These are phyloP conservation scores for Eristalis tenax DNA, from an alignment of 2,888 invertebrate species.

Conservation along the genomic window DNA sequence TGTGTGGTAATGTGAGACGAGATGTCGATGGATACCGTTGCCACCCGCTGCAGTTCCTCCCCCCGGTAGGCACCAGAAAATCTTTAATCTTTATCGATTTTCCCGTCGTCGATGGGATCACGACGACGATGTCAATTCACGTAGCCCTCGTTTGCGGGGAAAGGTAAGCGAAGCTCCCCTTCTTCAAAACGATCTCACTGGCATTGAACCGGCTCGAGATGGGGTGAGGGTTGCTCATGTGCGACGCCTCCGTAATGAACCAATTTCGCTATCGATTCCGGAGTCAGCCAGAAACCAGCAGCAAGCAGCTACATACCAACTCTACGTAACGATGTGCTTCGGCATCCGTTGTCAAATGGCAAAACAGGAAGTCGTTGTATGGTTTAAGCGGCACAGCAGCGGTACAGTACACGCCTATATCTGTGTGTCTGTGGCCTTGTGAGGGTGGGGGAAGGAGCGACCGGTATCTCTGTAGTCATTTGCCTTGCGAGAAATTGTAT, in stretches of 20 bases:
- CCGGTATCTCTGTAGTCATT: constrained; percentile 10
- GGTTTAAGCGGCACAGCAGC: constrained; percentile 15
- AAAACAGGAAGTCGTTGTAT: constrained; percentile 56
- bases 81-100: constrained; percentile 58
- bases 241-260: constrained; percentile 56
- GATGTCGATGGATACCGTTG: not conserved
- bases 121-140: no score
- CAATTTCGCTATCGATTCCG: constrained; percentile 58
- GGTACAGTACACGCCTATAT: not conserved
- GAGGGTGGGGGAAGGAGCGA: not conserved
- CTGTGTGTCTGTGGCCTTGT: not conserved
- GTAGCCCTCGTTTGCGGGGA: not conserved
- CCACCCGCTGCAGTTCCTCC: not conserved
- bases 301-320: not conserved
- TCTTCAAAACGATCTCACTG: not conserved
- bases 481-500: constrained; percentile 43
- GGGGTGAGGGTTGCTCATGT: constrained; percentile 40
- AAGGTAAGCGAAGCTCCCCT: not conserved
- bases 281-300: constrained; percentile 12
- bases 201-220: not conserved
- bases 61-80: constrained; percentile 43
- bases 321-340: constrained; percentile 15
- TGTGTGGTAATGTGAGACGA: constrained; percentile 40
- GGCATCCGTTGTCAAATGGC: constrained; percentile 56
- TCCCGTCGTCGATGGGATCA: not conserved